phyloP scores from a whole-genome alignment of 2,797 vertebrate genomes.

The Crenichthys baileyi region DNA sequence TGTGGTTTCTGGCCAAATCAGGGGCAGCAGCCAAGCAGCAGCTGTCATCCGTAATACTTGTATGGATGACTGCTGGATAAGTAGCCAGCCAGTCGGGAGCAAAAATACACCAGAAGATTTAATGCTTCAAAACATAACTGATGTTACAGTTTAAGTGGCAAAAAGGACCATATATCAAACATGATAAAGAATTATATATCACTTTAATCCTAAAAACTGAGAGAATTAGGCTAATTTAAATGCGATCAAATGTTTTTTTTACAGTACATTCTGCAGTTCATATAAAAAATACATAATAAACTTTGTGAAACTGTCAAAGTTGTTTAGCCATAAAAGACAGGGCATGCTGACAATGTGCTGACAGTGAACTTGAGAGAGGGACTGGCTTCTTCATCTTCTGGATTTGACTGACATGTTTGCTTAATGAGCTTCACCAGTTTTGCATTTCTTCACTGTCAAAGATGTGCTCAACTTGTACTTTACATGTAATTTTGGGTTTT shows the following conservation, averaged over 20 bases:
- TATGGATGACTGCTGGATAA: conserved; percentile 53
- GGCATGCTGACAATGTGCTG: conserved; percentile 6
- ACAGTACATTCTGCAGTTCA: conserved; percentile 11
- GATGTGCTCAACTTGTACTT: conserved; percentile 29
- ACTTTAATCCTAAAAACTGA: neutral
- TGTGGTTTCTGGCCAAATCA: conserved; percentile 68
- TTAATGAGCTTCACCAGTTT: conserved; percentile 34
- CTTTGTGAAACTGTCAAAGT: conserved; percentile 25
- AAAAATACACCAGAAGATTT: conserved; percentile 25
- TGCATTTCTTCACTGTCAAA: conserved; percentile 27
- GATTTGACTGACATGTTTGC: conserved; percentile 33
- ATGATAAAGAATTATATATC: neutral
- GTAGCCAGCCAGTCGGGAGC: conserved; percentile 32
- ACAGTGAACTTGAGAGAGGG: conserved; percentile 21
- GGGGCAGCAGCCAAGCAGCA: conserved; percentile 55
- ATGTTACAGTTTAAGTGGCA: conserved; percentile 29
- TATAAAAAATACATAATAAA: conserved; percentile 42
- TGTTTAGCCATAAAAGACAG: conserved; percentile 22
- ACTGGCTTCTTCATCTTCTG: conserved; percentile 24
- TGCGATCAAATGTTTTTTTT: conserved; percentile 15
- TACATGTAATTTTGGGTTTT: conserved; percentile 27
- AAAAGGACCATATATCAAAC: conserved; percentile 33
- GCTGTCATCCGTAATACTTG: conserved; percentile 59
- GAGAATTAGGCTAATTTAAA: neutral
- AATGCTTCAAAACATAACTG: conserved; percentile 23